Conservation (phyloP, 2,888 invertebrate species). For the Epinotia ramella region DNA sequence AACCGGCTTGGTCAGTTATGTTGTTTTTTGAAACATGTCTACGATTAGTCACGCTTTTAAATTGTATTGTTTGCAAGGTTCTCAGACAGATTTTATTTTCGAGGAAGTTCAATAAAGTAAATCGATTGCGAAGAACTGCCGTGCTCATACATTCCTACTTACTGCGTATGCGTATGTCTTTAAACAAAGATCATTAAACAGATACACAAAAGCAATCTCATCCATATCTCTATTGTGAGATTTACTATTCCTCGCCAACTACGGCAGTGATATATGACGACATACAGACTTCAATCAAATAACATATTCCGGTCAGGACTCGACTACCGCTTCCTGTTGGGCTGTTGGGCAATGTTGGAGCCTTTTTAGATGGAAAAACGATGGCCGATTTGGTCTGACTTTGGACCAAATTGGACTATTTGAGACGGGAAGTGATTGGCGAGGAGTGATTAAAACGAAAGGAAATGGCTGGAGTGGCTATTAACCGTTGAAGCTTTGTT, state of each 20-base stretch:
- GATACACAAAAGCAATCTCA: slow-evolving; percentile 16
- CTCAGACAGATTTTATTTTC: not conserved
- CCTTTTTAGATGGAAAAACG: slow-evolving; percentile 44
- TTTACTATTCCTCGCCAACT: slow-evolving; percentile 41
- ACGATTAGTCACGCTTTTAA: not conserved
- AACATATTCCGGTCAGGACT: slow-evolving; percentile 42
- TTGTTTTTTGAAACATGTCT: not conserved
- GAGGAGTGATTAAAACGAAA: slow-evolving; percentile 20
- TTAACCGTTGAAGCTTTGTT: not conserved
- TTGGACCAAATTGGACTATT: slow-evolving; percentile 40
- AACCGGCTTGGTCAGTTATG: not conserved
- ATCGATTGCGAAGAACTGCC: not conserved
- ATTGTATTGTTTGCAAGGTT: not conserved
- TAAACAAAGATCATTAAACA: slow-evolving; percentile 7
- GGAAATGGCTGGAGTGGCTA: not conserved
- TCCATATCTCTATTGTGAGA: slow-evolving; percentile 31
- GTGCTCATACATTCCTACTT: not conserved
- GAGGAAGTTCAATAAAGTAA: not conserved
- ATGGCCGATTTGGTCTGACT: slow-evolving; percentile 38
- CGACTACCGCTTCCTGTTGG: slow-evolving; percentile 47
- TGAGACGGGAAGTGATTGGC: slow-evolving; percentile 40
- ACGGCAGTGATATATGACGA: slow-evolving; percentile 38
- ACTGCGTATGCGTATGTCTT: not conserved
- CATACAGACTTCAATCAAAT: slow-evolving; percentile 41
- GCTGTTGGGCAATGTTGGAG: slow-evolving; percentile 39